Evolutionary conservation across 2,113 vertebrate genomes (phyloP).

Genomic region (Vanacampus margaritifer): DNA sequence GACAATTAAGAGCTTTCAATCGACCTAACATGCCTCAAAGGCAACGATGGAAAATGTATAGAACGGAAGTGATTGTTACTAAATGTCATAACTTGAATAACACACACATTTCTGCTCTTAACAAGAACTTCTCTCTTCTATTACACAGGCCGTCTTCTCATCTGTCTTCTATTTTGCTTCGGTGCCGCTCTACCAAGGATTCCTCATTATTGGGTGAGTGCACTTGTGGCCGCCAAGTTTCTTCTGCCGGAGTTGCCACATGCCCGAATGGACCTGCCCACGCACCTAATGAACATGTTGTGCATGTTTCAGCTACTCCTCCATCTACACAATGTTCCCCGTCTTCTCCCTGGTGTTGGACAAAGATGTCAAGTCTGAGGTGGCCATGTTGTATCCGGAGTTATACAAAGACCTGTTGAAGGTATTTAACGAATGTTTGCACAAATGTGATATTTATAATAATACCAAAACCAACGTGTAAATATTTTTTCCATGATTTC

Average conservation of each 20-base stretch:
- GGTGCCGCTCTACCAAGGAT: constrained; percentile 95
- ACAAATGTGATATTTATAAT: not conserved
- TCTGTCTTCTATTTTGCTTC: constrained; percentile 97
- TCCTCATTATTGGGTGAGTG: constrained; percentile 94
- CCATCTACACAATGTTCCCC: constrained; percentile 97
- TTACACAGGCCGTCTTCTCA: constrained; percentile 87
- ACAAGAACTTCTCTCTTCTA: not conserved
- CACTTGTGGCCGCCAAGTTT: not conserved
- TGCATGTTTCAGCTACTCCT: constrained; percentile 81
- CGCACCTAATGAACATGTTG: not conserved
- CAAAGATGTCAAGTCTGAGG: constrained; percentile 97
- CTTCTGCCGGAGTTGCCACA: not conserved
- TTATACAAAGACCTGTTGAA: constrained; percentile 97
- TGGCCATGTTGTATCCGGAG: constrained; percentile 97
- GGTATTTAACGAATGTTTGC: constrained; percentile 62
- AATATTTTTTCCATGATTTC: constrained; percentile 12
- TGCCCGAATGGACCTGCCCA: not conserved
- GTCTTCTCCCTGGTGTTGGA: constrained; percentile 97
- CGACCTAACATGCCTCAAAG: no score
- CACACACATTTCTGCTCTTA: not conserved
- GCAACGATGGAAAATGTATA: no score
- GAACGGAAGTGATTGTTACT: not conserved
- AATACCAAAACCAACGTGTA: not conserved
- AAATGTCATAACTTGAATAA: not conserved
- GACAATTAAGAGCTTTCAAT: no score